These are phyloP conservation scores for Rhea americana DNA, from an alignment of 2,113 vertebrate genomes.

Conservation along the genomic window DNA sequence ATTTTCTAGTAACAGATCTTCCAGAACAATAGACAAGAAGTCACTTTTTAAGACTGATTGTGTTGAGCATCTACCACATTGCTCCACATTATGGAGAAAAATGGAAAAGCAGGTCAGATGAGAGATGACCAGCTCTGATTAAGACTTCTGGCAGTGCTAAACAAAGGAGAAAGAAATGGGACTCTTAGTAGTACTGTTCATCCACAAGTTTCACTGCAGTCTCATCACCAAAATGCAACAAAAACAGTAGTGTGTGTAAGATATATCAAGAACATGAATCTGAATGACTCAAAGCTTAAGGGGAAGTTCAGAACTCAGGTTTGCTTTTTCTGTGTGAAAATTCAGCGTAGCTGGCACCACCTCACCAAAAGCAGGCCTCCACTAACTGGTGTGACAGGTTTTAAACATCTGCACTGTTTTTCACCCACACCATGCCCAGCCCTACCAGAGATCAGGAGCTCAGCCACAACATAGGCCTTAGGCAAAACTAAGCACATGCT, in stretches of 20 bases:
- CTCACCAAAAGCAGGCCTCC: neutral
- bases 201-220: neutral
- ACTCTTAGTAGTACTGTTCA: neutral
- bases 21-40: neutral
- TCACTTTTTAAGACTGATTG: neutral
- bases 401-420: neutral
- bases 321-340: slow-evolving; percentile 19
- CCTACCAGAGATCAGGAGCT: neutral
- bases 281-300: neutral
- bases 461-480: neutral
- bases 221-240: neutral
- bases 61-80: neutral
- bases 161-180: neutral
- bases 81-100: neutral
- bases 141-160: neutral
- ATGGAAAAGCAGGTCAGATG: neutral
- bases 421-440: neutral
- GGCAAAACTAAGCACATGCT: neutral
- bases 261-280: neutral
- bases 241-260: neutral
- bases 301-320: slow-evolving; percentile 25
- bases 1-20: neutral
- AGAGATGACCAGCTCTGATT: neutral
- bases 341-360: neutral
- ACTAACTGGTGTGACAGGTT: slow-evolving; percentile 38